phyloP scores from a whole-genome alignment of 2,888 invertebrate species.

The Xestoiulus laeticollis region DNA sequence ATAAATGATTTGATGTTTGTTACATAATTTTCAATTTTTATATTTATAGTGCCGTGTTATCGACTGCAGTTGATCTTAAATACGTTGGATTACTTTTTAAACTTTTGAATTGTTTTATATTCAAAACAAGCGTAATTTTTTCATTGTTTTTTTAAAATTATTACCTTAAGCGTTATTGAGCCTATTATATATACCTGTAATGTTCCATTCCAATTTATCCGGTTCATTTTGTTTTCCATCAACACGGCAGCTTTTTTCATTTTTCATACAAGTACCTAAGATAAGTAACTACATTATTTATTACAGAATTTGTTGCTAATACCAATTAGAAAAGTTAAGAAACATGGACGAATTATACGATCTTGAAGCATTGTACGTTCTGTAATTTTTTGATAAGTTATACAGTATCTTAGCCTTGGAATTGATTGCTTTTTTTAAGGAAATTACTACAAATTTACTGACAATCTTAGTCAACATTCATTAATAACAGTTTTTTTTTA shows the following conservation, averaged over 20 bases:
- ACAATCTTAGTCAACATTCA: not conserved
- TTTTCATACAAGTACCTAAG: not conserved
- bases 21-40: not conserved
- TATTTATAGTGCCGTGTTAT: constrained; percentile 24
- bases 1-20: not conserved
- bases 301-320: not conserved
- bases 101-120: not conserved
- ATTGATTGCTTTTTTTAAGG: not conserved
- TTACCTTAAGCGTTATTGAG: not conserved
- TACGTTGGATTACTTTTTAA: not conserved
- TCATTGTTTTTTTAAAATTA: not conserved
- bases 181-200: not conserved
- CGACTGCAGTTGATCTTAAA: constrained; percentile 39
- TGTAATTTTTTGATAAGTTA: not conserved
- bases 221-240: not conserved
- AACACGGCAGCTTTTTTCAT: not conserved
- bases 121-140: not conserved
- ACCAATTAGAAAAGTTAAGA: not conserved
- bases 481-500: not conserved
- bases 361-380: not conserved
- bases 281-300: not conserved
- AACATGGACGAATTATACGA: not conserved
- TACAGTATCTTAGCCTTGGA: no score
- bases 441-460: not conserved
- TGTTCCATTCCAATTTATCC: not conserved